Evolutionary conservation across 2,113 vertebrate genomes (phyloP).

Genomic region (Pipra filicauda): DNA sequence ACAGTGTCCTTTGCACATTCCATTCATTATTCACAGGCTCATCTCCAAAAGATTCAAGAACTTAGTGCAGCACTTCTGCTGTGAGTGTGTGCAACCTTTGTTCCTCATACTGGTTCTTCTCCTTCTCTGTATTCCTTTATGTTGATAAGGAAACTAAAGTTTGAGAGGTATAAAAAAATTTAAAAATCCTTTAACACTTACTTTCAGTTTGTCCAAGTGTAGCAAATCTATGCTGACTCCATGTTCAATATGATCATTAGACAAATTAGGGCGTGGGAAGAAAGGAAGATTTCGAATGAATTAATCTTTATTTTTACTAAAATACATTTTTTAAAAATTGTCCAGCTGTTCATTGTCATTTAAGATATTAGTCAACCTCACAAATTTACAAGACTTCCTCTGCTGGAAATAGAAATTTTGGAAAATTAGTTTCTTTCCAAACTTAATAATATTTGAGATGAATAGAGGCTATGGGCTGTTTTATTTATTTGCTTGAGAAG

Average conservation of each 20-base stretch:
- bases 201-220: conserved; percentile 15
- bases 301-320: background rate
- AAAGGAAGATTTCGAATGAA: background rate
- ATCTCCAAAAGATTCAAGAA: conserved; percentile 39
- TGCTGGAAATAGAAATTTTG: background rate
- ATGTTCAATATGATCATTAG: background rate
- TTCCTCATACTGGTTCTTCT: background rate
- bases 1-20: conserved; percentile 2
- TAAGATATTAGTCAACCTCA: background rate
- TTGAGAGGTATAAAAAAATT: background rate
- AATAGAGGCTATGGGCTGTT: background rate
- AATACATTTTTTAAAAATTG: background rate
- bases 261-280: background rate
- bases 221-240: background rate
- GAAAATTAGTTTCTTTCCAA: background rate
- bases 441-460: background rate
- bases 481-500: background rate
- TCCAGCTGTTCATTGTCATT: background rate
- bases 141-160: conserved; percentile 29
- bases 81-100: background rate
- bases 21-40: conserved; percentile 38
- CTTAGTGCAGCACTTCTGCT: background rate
- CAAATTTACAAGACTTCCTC: background rate
- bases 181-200: background rate
- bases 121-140: background rate